Percentiles rank a stretch among this genome's conserved stretches.
phyloP scores from a whole-genome alignment of 1,140 invertebrate genomes.

The Lineus longissimus region DNA sequence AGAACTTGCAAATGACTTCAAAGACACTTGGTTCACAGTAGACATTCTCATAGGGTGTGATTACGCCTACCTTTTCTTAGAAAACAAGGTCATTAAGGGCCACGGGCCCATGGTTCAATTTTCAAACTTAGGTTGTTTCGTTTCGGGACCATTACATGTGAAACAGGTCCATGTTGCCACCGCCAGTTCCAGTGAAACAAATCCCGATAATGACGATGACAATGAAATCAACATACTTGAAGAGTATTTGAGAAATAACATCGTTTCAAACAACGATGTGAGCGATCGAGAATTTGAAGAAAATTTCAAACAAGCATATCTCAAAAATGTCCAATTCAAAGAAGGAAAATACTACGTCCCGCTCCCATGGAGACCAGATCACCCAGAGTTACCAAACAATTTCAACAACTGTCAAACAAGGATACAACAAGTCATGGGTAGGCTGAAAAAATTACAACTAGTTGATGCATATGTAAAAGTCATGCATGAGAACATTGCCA shows the following conservation, averaged over 20 bases:
- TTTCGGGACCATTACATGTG: not conserved
- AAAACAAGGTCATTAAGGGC: not conserved
- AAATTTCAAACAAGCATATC: not conserved
- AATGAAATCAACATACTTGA: not conserved
- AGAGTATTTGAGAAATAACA: not conserved
- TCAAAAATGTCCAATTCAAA: not conserved
- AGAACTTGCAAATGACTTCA: not conserved
- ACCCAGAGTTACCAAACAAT: not conserved
- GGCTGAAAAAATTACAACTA: not conserved
- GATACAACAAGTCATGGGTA: not conserved
- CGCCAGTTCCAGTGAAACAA: not conserved
- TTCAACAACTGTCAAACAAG: not conserved
- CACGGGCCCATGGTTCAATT: not conserved
- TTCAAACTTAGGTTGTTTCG: conserved; percentile 1
- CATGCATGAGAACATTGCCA: not conserved
- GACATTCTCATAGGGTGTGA: not conserved
- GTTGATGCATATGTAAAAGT: not conserved
- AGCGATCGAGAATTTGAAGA: not conserved
- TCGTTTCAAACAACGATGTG: not conserved
- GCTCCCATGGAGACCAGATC: not conserved
- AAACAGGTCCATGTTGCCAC: not conserved
- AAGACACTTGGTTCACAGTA: not conserved
- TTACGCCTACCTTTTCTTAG: not conserved
- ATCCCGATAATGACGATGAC: not conserved
- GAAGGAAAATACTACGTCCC: no score